Conservation (phyloP, 1,140 invertebrate genomes). For the Saccostrea echinata region DNA sequence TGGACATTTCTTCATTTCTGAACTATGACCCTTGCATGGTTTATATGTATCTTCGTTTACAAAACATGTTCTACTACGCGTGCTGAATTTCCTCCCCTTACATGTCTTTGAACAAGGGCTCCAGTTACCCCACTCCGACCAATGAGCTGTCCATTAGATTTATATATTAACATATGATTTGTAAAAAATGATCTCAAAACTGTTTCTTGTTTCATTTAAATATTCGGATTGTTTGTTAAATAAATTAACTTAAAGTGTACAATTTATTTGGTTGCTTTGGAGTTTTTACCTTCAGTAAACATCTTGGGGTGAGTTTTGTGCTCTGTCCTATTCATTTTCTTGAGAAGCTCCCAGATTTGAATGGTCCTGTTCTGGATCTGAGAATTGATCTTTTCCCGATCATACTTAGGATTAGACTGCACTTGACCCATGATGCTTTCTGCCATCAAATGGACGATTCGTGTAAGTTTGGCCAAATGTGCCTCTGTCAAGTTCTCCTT, state of each 20-base stretch:
- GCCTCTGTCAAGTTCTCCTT: background rate
- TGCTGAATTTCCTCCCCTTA: background rate
- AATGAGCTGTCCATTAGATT: background rate
- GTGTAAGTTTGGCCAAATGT: background rate
- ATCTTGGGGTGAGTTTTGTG: background rate
- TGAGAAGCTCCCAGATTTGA: background rate
- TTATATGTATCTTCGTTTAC: slow-evolving; percentile 29
- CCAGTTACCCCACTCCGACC: slow-evolving; percentile 13
- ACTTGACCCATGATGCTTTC: background rate
- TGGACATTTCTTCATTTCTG: slow-evolving; percentile 2
- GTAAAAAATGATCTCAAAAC: background rate
- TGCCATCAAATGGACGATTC: background rate
- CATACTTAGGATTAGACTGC: background rate
- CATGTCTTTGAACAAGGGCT: slow-evolving; percentile 6
- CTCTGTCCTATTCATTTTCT: background rate
- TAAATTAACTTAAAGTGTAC: too few species aligned
- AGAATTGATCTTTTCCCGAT: background rate
- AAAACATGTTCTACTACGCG: slow-evolving; percentile 30
- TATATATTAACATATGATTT: background rate
- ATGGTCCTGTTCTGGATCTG: background rate
- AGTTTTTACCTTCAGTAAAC: background rate
- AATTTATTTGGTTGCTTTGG: background rate
- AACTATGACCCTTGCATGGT: slow-evolving; percentile 13
- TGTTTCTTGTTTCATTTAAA: background rate
- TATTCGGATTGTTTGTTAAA: background rate